Evolutionary conservation across 2,797 vertebrate genomes (phyloP).

Genomic region (Chiroxiphia lanceolata): DNA sequence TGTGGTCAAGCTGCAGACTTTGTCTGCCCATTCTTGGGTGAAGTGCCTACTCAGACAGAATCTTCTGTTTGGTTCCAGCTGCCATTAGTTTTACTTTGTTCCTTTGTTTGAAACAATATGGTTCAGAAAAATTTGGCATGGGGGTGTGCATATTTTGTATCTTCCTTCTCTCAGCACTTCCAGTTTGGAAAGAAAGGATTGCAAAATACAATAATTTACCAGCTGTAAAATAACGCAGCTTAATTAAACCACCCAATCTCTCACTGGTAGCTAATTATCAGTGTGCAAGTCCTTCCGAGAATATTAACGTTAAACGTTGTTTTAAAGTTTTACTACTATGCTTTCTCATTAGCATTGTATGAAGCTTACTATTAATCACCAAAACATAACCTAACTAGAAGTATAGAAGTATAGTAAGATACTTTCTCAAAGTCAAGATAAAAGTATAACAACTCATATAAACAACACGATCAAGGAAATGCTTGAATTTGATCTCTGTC

Average conservation of each 20-base stretch:
- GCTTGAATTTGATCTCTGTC: neutral
- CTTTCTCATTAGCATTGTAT: neutral
- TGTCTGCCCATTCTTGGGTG: neutral
- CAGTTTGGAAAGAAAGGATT: neutral
- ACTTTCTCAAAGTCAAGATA: neutral
- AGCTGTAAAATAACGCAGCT: neutral
- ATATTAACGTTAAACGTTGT: neutral
- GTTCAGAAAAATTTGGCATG: neutral
- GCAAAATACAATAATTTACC: neutral
- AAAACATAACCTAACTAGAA: neutral
- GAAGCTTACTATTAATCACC: neutral
- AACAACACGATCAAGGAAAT: neutral
- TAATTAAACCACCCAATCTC: neutral
- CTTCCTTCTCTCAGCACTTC: neutral
- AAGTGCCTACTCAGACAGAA: neutral
- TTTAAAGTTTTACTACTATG: neutral
- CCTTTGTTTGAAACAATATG: neutral
- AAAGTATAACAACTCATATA: neutral
- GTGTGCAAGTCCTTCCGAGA: neutral
- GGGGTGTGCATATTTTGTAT: accelerated
- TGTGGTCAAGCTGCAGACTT: neutral
- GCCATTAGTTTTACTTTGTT: neutral
- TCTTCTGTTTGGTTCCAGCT: neutral
- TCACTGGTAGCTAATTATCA: neutral
- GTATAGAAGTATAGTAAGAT: neutral